Base-by-base conservation (phyloP, 2,797 vertebrate species). In the Thalassophryne amazonica region DNA sequence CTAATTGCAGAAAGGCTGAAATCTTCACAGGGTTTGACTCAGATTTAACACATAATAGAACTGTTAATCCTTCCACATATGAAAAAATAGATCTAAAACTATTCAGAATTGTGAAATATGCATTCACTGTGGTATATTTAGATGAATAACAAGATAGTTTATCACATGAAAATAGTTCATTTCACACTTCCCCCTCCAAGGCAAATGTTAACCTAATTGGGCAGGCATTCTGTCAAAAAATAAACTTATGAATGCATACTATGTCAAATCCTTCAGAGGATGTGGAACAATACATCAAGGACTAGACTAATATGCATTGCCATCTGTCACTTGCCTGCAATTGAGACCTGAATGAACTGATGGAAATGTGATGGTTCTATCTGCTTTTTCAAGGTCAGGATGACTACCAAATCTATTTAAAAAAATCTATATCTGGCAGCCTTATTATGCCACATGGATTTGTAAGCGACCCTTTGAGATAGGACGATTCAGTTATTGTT, bases 21-120 rank as follows among this genome's bases (percentile, higher is more conserved):
- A 58, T 22, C 45, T 41, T 76, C 62, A 57, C 54, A 60, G 21
- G 70, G 37, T 69, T 63, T 22, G 19, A 65, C 53, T 52, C 15
- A 53, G 63, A 17, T 55, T 58, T 17, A 55, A 40, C 13, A 43
- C 45, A 57, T 30, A 63, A 48, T 19, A 13, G 45, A 51, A 51
- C 5, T 6, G 41, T 38, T 73, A 49, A 72, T 68, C 46, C 43
- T 21, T 18, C 10, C 6, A 47, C 7, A 27, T n/a, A n/a, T n/a
- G 13, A 42, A 60, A 32, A 31, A 20, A 11, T 14, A 17, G 59
- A 58, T 40, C 37, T 10, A 33, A 41, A 39, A 17, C 49, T 49
- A 50, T 49, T 60, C 29, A 12, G 53, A 34, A 37, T 54, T 45
- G 37, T 22, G 7, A 58, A 53, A 29, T 29, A 54, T 59, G 56